Conservation (phyloP, 2,113 vertebrate species). For the Rhea pennata region DNA sequence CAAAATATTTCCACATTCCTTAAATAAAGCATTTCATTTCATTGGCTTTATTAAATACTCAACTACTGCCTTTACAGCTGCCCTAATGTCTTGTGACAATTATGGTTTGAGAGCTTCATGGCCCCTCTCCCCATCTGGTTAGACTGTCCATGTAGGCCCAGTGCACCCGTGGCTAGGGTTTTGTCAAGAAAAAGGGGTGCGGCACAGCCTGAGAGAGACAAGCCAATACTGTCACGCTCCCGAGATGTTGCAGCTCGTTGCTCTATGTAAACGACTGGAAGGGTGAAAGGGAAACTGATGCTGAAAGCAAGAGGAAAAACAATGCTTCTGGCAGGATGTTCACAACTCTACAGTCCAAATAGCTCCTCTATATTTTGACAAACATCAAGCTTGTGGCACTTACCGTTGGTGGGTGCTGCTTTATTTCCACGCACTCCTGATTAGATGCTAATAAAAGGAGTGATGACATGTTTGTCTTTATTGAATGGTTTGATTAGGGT, state of each 20-base stretch:
- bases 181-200: not conserved
- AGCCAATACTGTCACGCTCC: not conserved
- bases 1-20: not conserved
- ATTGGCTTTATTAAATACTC: not conserved
- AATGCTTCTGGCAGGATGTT: not conserved
- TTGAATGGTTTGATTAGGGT: not conserved
- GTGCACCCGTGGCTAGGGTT: not conserved
- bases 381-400: not conserved
- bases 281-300: not conserved
- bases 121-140: not conserved
- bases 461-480: constrained; percentile 6
- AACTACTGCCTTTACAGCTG: not conserved
- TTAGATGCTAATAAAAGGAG: not conserved
- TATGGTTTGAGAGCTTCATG: not conserved
- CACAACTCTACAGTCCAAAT: constrained; percentile 7
- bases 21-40: not conserved
- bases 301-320: not conserved
- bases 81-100: not conserved
- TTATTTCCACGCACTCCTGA: not conserved
- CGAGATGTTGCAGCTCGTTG: not conserved
- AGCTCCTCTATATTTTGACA: not conserved
- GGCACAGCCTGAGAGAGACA: not conserved
- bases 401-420: not conserved
- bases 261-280: not conserved
- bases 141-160: not conserved